Base-by-base conservation (phyloP, 2,113 vertebrate genomes). In the Chascanopsetta lugubris region DNA sequence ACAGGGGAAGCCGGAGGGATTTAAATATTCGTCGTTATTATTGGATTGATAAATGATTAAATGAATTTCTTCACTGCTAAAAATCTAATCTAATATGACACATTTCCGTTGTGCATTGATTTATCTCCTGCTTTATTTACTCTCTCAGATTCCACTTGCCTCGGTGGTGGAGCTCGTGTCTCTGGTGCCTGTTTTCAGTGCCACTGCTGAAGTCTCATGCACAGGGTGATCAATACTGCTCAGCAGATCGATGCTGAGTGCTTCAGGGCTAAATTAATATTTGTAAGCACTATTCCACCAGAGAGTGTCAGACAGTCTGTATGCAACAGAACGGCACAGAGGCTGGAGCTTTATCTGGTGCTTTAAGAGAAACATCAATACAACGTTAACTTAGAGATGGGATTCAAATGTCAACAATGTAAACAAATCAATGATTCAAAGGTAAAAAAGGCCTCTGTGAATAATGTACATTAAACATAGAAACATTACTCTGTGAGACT, bases 201-300 rank as follows among this genome's bases (percentile, higher is more conserved):
- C 7, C 21, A 22, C 21, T 53, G 45, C 60, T 51, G 57, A 24
- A 67, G 20, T 30, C 55, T 43, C 17, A 0, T 21, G 12, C 17
- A 32, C 34, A 26, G 18, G 15, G 24, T 18, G 59, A 79, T 82
- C 75, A 65, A 69, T 75, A 53, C 21, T 26, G 5, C 38, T 49
- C 56, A 55, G 49, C 24, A 50, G 49, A 77, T 81, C 57, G 61
- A 48, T 75, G 49, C 13, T 43, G 26, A 70, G 42, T 67, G 66
- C 65, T 79, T 72, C 50, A 68, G 38, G 20, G 32, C 2, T 2
- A 20, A 75, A 69, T 80, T 61, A 54, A 64, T 71, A 43, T 47
- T 22, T 59, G 49, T 65, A 64, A 68, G 59, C 32, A 54, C 38
- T 26, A 13, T 20, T 10, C n/a, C 3, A 18, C 5, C 3, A 4